Evolutionary conservation across 2,888 invertebrate species (phyloP), one percentile per base, ranked within the genome.

Genomic region (Drosophila kuntzei): DNA sequence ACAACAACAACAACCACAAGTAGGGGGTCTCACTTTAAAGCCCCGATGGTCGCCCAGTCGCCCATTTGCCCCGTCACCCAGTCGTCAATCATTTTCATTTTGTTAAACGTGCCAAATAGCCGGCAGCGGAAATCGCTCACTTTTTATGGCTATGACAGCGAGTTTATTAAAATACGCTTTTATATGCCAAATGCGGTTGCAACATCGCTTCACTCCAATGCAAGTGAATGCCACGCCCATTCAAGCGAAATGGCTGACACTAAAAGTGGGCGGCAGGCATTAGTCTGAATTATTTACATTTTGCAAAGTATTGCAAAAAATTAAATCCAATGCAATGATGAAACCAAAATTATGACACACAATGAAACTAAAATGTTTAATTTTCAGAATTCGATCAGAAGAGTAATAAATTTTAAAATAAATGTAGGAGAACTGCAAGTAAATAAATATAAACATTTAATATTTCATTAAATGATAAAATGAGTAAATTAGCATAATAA

Each of bases 71-170:
- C 46, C 22, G 44, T 54, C 27, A 18, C 36, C 44, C 36, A 69
- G 53, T 70, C 71, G 80, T 80, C 80, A 83, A 80, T 80, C 84
- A 80, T 80, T 77, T 80, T 80, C 80, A 77, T 84, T 84, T 81
- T 79, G 59, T 71, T 78, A 80, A 81, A 84, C 81, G 80, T 80
- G 80, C 75, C 79, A 80, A 80, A 80, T 84, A 67, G 78, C 84
- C 78, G 65, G 70, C 63, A 80, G 75, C 85, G 80, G 80, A 80
- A 84, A 81, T 80, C 74, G 69, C 57, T 70, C 65, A 67, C 74
- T 44, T 70, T 81, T 78, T 73, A 78, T 76, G 67, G 78, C 70
- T 64, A 32, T 59, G 50, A 64, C 58, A 59, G 59, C 57, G 71
- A 47, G 53, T 47, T 63, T 71, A 71, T 71, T 71, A 71, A 71